phyloP scores from a whole-genome alignment of 2,888 invertebrate species.

The Protodeltote pygarga region DNA sequence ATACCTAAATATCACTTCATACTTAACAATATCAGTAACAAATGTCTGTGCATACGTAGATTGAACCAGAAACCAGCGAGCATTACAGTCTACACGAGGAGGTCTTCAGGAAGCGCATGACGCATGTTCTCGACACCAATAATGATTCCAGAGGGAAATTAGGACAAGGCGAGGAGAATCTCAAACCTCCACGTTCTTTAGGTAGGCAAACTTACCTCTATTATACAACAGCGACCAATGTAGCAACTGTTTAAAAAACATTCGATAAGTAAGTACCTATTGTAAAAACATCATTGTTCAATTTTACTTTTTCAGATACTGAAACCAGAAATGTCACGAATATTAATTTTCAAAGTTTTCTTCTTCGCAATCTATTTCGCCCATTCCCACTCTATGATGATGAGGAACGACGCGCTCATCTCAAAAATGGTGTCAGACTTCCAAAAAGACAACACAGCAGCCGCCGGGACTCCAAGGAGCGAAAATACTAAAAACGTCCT shows the following conservation, averaged over 20 bases:
- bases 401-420: slow-evolving; percentile 77
- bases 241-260: background rate
- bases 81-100: too few relatives aligned
- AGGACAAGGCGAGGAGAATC: too few relatives aligned
- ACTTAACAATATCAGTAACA: too few relatives aligned
- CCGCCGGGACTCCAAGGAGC: slow-evolving; percentile 9
- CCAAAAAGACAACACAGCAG: slow-evolving; percentile 63
- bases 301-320: slow-evolving; percentile 23
- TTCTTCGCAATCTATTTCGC: slow-evolving; percentile 35
- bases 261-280: background rate
- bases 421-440: slow-evolving; percentile 77
- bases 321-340: slow-evolving; percentile 15
- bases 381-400: slow-evolving; percentile 58
- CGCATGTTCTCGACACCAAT: too few relatives aligned
- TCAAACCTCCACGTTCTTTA: too few relatives aligned
- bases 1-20: too few relatives aligned
- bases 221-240: background rate
- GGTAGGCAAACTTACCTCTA: too few relatives aligned
- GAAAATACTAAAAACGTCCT: slow-evolving; percentile 54
- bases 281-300: slow-evolving; percentile 2
- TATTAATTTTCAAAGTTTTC: slow-evolving; percentile 22
- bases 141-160: too few relatives aligned
- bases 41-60: too few relatives aligned
- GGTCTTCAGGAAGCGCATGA: too few relatives aligned
- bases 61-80: too few relatives aligned